Percentiles rank a stretch among this genome's conserved stretches.
phyloP scores from a whole-genome alignment of 2,888 invertebrate genomes.

The Cepaea hortensis region DNA sequence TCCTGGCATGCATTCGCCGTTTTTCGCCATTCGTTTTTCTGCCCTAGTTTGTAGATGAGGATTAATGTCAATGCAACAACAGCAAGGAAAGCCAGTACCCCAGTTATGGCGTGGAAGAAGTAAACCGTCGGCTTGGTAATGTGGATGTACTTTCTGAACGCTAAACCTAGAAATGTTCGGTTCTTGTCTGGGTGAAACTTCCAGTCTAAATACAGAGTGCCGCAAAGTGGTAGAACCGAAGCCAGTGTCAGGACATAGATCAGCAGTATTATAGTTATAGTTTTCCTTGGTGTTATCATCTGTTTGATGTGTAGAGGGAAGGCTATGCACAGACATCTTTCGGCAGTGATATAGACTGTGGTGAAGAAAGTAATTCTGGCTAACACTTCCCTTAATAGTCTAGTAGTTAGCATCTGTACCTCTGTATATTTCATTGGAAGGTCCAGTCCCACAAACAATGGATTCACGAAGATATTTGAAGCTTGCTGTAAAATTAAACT shows the following conservation, averaged over 20 bases:
- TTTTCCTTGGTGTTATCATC: background rate
- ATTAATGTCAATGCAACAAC: background rate
- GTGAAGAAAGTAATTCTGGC: background rate
- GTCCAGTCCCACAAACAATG: background rate
- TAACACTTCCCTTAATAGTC: background rate
- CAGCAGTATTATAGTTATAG: background rate
- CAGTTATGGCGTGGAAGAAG: background rate
- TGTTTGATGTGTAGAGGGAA: background rate
- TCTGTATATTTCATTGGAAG: background rate
- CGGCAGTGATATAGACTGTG: slow-evolving; percentile 8
- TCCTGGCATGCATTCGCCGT: background rate
- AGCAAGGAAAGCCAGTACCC: background rate
- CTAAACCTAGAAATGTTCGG: background rate
- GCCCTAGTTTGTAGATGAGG: background rate
- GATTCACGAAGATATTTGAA: background rate
- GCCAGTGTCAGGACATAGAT: background rate
- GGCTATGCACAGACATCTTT: slow-evolving; percentile 24
- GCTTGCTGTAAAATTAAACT: background rate
- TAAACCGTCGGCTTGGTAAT: background rate
- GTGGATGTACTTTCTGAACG: background rate
- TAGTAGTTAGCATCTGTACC: background rate
- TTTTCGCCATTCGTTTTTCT: background rate
- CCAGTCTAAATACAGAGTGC: background rate
- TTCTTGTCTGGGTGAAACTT: background rate
- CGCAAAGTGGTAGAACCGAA: background rate